These are phyloP conservation scores for Exaiptasia diaphana DNA, from an alignment of 64 coral and sea anemone species.

Conservation along the genomic window DNA sequence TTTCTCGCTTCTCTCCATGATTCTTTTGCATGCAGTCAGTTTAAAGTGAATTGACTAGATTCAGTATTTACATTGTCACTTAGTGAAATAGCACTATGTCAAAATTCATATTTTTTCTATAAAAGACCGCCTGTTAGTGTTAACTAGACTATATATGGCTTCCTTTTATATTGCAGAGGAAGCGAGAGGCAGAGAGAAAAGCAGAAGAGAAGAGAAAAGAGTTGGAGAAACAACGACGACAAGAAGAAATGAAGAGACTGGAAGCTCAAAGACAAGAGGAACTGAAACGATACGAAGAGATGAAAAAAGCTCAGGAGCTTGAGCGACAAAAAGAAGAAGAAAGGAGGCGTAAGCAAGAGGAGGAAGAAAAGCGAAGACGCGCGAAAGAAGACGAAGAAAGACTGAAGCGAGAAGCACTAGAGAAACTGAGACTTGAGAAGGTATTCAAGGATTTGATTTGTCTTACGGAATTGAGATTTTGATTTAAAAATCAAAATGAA, in stretches of 20 bases:
- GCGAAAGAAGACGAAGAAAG: constrained; percentile 20
- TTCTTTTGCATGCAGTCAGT: too few relatives aligned
- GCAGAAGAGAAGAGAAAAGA: constrained; percentile 34
- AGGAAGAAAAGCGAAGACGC: constrained; percentile 4
- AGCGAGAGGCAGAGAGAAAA: constrained; percentile 29
- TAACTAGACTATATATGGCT: too few relatives aligned
- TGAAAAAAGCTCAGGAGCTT: constrained; percentile 7
- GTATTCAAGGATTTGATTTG: too few relatives aligned
- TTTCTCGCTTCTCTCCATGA: too few relatives aligned
- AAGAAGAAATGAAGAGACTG: constrained; percentile 25
- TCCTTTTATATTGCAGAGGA: background rate
- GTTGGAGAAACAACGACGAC: constrained; percentile 25
- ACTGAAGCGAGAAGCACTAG: background rate
- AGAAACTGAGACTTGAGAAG: background rate
- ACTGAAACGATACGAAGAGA: background rate
- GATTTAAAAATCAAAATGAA: too few relatives aligned
- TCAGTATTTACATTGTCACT: too few relatives aligned
- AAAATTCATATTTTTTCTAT: too few relatives aligned
- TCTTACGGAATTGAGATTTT: too few relatives aligned
- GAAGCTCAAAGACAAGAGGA: constrained; percentile 21
- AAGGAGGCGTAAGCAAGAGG: constrained; percentile 15
- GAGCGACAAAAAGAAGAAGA: constrained; percentile 27
- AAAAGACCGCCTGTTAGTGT: too few relatives aligned
- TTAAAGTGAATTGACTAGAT: too few relatives aligned
- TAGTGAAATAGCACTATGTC: too few relatives aligned